Base-by-base conservation (phyloP, 1,140 invertebrate species). In the Drosophila melanica region DNA sequence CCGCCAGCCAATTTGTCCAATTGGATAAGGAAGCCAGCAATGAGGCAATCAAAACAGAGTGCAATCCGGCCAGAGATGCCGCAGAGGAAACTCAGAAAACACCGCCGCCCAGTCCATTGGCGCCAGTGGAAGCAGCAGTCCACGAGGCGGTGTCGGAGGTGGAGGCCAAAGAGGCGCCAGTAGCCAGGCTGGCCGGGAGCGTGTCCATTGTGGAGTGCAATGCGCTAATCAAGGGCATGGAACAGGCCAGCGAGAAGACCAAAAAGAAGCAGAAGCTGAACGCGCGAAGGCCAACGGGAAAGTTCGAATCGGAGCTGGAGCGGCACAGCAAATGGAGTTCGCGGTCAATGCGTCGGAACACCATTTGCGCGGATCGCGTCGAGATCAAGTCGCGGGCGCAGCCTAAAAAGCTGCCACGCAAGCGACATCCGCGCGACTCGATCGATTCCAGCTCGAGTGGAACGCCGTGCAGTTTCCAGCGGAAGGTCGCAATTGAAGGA, bases 201-300 rank as follows among this genome's bases (percentile, higher is more conserved):
- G 1, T 27, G 9, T 39, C 55, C 12, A 70, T 81, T 12, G 42
- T 79, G 1, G 79, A 79, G 20, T 75, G 70, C 53, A 75, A 82
- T 71, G 79, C 75, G 11, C 48, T 82, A 51, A 75, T 82, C 11
- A 82, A 75, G 47, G 80, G 67, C 4, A 48, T 84, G 57, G 80
- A 84, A 10, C 65, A 45, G 41, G 80, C 71, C 12, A 68, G 53
- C 3, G 27, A 18, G 42, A 68, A 84, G 48, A 45, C 18, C 23
- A 77, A 84, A 10, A 82, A 76, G 41, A 72, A 76, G 8, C 8
- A 42, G 0, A 79, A 82, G 50, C 37, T 41, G 5, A 20, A 30
- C 4, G 12, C 35, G 8, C 75, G 64, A 20, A 70, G 62, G 41
- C 35, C 44, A 3, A n/a, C 20, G 0, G 18, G 35, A 11, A 39